Conservation (phyloP, 2,888 invertebrate genomes). For the Portevinia maculata region DNA sequence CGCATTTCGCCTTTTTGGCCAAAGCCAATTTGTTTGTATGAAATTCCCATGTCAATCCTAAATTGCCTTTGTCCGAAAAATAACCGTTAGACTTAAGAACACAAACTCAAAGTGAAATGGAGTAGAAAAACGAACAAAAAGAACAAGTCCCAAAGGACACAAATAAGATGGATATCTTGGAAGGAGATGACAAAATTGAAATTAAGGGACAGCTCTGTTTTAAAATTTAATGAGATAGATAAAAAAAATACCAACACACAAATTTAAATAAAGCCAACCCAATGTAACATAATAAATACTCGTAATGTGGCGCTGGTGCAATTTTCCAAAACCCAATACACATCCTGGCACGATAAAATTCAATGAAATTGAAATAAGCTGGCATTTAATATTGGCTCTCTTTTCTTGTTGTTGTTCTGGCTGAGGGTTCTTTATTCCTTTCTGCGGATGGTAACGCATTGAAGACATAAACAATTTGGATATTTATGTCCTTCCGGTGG, state of each 20-base stretch:
- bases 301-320: constrained; percentile 22
- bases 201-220: constrained; percentile 47
- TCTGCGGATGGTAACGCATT: constrained; percentile 14
- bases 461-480: constrained; percentile 40
- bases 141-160: constrained; percentile 6
- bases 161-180: constrained; percentile 45
- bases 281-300: not conserved
- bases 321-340: constrained; percentile 23
- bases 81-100: constrained; percentile 30
- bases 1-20: constrained; percentile 12
- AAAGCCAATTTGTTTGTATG: constrained; percentile 51
- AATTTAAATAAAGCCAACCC: constrained; percentile 6
- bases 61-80: constrained; percentile 54
- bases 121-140: not conserved
- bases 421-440: not conserved
- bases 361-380: constrained; percentile 64
- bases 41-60: constrained; percentile 38
- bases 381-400: constrained; percentile 45
- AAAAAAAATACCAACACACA: constrained; percentile 12
- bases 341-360: constrained; percentile 45
- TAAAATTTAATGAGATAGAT: constrained; percentile 52
- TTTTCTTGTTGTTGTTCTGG: constrained; percentile 30
- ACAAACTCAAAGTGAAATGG: constrained; percentile 20
- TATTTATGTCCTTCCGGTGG: constrained; percentile 27
- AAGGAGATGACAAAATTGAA: constrained; percentile 59